Evolutionary conservation across 2,888 invertebrate species (phyloP), one percentile per base, ranked within the genome.

Genomic region (Habroteleia sp.): DNA sequence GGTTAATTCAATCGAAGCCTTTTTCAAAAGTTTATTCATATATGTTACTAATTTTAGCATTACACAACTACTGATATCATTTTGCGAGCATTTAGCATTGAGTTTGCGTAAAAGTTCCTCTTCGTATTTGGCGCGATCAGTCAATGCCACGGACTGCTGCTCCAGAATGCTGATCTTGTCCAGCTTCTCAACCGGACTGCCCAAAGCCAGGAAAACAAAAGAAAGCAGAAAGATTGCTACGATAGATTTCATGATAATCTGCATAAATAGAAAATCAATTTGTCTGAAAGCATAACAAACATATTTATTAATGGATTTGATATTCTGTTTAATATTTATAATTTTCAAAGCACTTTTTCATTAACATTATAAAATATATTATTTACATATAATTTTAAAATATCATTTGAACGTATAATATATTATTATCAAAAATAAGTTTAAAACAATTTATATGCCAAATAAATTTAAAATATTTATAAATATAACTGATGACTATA

Each of bases 41-140:
- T 95, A 95, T 10, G 94, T 93, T 29, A 95, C 93, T 80, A 95
- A 88, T 88, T 95, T 96, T 11, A 95, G 90, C 91, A 95, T 95
- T 84, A 95, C 93, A 86, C 96, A 96, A 4, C 95, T 93, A 27
- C 94, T 94, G 39, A 94, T 92, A 82, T 96, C 95, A 54, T 93
- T 91, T 78, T 94, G 92, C 2, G 93, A 91, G 85, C 96, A 96
- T 90, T 95, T 95, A 79, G 91, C 90, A 84, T 94, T 95, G 29
- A 96, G 89, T 79, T 95, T 95, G 39, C 93, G 91, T 79, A 95
- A 90, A 6, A 96, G 90, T 13, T 92, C 91, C 78, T 94, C 94
- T 89, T 96, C 96, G 79, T 87, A 87, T 66, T 88, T 88, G 10
- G 84, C 86, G 2, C 87, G 87, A 63, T 88, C 88, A 35, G 83